Evolutionary conservation across 2,113 vertebrate species (phyloP).

Genomic region (Ciconia maguari): DNA sequence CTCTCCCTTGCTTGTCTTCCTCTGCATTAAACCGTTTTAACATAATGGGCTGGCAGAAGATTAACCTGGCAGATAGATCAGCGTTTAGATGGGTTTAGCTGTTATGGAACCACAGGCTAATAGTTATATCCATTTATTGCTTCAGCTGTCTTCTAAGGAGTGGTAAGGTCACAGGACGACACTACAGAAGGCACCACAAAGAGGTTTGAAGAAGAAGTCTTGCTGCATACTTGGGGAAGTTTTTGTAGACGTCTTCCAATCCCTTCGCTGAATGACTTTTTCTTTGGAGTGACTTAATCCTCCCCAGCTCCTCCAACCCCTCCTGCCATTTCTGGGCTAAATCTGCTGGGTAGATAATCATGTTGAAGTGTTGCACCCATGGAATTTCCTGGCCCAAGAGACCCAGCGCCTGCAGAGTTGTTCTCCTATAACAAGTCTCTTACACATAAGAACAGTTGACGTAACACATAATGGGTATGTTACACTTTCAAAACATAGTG

Average conservation of each 20-base stretch:
- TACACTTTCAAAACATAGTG: not conserved
- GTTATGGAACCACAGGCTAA: not conserved
- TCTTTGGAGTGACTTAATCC: not conserved
- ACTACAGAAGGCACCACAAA: not conserved
- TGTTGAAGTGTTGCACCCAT: not conserved
- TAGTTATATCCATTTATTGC: not conserved
- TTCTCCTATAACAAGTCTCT: not conserved
- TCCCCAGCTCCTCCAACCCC: not conserved
- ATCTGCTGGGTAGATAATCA: not conserved
- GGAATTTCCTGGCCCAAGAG: not conserved
- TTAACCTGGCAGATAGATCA: not conserved
- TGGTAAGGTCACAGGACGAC: not conserved
- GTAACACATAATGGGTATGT: not conserved
- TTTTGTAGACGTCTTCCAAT: not conserved
- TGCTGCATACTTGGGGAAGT: not conserved
- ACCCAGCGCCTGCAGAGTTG: not conserved
- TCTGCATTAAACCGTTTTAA: not conserved
- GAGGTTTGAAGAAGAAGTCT: accelerated
- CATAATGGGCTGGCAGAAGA: not conserved
- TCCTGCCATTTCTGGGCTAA: not conserved
- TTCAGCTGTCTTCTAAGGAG: not conserved
- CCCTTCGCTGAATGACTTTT: not conserved
- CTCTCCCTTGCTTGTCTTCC: not conserved
- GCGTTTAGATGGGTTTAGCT: not conserved
- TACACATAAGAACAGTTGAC: accelerated